phyloP scores from a whole-genome alignment of 2,113 vertebrate genomes.

The Cercocebus atys region DNA sequence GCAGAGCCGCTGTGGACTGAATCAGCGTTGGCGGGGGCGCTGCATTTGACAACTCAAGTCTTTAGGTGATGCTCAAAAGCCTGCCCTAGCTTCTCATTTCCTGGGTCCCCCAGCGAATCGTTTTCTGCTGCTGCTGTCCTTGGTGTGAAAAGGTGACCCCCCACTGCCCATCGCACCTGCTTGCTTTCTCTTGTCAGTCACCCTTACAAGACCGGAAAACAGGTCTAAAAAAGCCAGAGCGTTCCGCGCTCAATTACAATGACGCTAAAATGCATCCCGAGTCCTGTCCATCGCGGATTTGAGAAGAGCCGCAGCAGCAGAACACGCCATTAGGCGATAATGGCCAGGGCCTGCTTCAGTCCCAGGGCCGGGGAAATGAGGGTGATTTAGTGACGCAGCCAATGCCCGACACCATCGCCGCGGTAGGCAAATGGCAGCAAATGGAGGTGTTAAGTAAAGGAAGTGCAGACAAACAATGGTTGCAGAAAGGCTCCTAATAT shows the following conservation, averaged over 20 bases:
- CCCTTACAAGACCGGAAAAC: neutral
- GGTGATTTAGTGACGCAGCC: neutral
- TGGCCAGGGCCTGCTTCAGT: fast-evolving
- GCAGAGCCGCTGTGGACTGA: neutral
- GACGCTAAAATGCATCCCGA: neutral
- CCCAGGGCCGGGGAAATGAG: neutral
- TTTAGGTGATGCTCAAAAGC: neutral
- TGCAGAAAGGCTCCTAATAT: neutral
- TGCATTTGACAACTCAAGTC: neutral
- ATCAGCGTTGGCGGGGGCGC: neutral
- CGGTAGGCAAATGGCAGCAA: too few species aligned
- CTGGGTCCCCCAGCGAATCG: fast-evolving
- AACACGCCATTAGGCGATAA: fast-evolving
- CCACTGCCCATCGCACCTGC: neutral
- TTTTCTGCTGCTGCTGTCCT: neutral
- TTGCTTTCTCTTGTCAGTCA: neutral
- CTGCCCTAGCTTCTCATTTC: neutral
- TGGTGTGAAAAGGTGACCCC: neutral
- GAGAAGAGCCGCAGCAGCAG: neutral
- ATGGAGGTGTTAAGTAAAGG: neutral
- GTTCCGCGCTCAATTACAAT: neutral
- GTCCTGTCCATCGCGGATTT: neutral
- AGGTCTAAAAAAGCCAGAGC: neutral
- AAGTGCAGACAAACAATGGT: neutral
- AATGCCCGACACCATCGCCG: fast-evolving